phyloP scores from a whole-genome alignment of 2,113 vertebrate species.

The Rissa tridactyla region DNA sequence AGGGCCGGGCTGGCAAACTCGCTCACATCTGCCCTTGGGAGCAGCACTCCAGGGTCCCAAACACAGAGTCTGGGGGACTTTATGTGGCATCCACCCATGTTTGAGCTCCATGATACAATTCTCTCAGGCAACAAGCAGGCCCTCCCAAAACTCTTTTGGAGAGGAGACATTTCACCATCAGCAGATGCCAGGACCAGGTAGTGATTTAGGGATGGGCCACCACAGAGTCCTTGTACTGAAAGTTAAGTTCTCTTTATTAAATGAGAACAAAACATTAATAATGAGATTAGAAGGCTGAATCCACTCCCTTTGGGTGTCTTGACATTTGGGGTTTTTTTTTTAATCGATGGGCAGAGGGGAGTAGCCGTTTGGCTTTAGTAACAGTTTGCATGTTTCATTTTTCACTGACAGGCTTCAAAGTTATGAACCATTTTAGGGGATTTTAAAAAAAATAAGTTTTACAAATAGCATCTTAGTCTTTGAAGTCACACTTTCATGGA shows the following conservation, averaged over 20 bases:
- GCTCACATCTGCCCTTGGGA: neutral
- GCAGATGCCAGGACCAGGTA: neutral
- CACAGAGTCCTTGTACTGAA: neutral
- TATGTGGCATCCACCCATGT: rapidly evolving
- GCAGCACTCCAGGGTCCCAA: neutral
- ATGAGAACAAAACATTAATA: neutral
- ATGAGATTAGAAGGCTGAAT: neutral
- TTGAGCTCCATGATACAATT: neutral
- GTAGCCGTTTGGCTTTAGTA: neutral
- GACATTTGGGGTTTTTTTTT: neutral
- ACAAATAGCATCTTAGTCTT: neutral
- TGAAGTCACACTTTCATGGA: neutral
- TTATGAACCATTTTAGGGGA: neutral
- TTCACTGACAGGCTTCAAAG: neutral
- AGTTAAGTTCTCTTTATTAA: neutral
- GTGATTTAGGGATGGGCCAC: neutral
- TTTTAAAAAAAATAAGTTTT: neutral
- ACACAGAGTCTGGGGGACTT: neutral
- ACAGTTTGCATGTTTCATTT: neutral
- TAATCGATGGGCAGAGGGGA: rapidly evolving
- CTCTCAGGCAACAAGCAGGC: neutral
- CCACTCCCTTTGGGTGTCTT: neutral
- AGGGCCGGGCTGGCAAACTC: neutral
- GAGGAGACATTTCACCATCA: neutral
- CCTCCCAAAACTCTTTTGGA: neutral